These are phyloP conservation scores for Eumaeus atala DNA, from an alignment of 1,140 invertebrate species.

Conservation along the genomic window DNA sequence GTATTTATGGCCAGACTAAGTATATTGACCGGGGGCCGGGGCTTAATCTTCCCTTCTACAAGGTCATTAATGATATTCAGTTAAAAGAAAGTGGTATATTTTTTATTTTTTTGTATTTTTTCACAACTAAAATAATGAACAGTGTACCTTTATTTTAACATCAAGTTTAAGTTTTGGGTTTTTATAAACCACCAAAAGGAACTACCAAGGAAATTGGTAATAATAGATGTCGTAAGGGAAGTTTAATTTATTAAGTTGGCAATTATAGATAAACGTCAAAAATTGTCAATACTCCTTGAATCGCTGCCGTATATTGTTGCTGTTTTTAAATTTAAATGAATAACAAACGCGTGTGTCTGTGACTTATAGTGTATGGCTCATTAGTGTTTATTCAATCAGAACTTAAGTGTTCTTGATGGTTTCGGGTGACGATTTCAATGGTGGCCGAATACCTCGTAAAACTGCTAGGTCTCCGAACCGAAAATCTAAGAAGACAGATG, in stretches of 20 bases:
- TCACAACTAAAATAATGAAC: no score
- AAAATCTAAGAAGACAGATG: conserved; percentile 70
- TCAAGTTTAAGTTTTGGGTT: no score
- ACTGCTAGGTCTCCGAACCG: conserved; percentile 70
- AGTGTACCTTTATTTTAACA: no score
- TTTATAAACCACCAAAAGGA: no score
- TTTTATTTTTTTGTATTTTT: no score
- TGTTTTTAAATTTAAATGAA: conserved; percentile 52
- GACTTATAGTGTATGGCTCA: conserved; percentile 57
- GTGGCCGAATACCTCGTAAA: conserved; percentile 72
- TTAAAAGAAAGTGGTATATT: no score
- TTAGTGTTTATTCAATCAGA: conserved; percentile 50
- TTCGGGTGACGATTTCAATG: conserved; percentile 74
- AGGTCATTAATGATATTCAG: no score
- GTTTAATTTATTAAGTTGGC: background rate
- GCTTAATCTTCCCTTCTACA: no score
- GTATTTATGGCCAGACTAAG: no score
- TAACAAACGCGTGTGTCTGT: conserved; percentile 59
- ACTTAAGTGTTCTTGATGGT: conserved; percentile 70
- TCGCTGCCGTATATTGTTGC: conserved; percentile 45
- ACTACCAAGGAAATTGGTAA: no score
- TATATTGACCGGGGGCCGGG: no score
- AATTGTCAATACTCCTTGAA: conserved; percentile 54
- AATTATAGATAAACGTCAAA: conserved; percentile 22
- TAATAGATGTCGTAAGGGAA: no score